Evolutionary conservation across 2,797 vertebrate genomes (phyloP).

Genomic region (Rhinogobio ventralis): DNA sequence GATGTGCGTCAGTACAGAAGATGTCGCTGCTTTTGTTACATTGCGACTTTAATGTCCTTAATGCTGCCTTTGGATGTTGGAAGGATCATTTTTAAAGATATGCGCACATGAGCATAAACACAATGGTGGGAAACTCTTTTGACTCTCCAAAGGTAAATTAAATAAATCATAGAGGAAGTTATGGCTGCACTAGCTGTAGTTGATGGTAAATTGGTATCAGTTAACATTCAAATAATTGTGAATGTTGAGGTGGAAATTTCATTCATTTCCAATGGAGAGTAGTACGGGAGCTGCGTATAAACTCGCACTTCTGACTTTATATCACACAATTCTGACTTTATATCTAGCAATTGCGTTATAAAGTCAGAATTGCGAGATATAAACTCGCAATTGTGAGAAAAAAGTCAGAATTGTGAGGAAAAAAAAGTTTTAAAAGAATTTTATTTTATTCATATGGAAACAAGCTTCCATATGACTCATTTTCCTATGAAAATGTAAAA

Average conservation of each 20-base stretch:
- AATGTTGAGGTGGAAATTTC: too few relatives aligned
- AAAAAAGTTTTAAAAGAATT: too few relatives aligned
- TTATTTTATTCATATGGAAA: too few relatives aligned
- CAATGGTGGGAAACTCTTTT: not conserved
- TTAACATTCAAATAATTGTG: not conserved
- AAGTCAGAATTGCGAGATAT: too few relatives aligned
- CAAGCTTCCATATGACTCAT: not conserved
- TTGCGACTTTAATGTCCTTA: not conserved
- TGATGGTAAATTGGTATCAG: not conserved
- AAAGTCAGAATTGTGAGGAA: too few relatives aligned
- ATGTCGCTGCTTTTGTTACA: not conserved
- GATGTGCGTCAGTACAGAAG: not conserved
- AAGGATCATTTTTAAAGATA: constrained; percentile 4
- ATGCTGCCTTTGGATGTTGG: too few relatives aligned
- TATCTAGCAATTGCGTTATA: too few relatives aligned
- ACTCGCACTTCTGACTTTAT: too few relatives aligned
- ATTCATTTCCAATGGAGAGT: too few relatives aligned
- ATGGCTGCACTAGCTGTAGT: not conserved
- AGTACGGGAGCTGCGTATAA: too few relatives aligned
- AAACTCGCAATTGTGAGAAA: too few relatives aligned
- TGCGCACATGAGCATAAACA: not conserved
- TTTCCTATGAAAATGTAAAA: not conserved
- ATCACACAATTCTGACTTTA: too few relatives aligned
- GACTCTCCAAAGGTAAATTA: not conserved
- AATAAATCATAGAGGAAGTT: not conserved